Evolutionary conservation across 2,888 invertebrate species (phyloP).

Genomic region (Blera fallax): DNA sequence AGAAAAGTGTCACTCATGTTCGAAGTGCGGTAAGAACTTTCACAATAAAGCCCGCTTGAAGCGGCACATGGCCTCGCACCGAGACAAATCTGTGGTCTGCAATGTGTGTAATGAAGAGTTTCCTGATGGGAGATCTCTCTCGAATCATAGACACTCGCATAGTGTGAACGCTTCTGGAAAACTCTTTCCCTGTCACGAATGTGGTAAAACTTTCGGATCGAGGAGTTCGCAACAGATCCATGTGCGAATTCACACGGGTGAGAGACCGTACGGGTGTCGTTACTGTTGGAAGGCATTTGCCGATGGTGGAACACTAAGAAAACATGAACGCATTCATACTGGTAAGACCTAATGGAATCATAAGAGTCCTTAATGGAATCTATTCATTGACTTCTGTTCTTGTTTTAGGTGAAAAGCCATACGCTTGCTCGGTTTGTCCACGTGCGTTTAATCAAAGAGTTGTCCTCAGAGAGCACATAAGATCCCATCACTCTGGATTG

Average conservation of each 20-base stretch:
- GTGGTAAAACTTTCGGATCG: conserved; percentile 93
- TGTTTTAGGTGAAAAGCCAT: conserved; percentile 87
- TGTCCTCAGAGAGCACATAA: conserved; percentile 91
- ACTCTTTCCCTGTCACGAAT: conserved; percentile 91
- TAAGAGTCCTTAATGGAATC: neutral
- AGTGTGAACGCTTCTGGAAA: conserved; percentile 82
- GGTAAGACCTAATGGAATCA: conserved; percentile 83
- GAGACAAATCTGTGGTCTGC: conserved; percentile 87
- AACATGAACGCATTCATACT: conserved; percentile 93
- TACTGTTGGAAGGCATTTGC: conserved; percentile 95
- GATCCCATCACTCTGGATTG: conserved; percentile 92
- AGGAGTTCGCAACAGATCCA: conserved; percentile 93
- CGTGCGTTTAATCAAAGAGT: conserved; percentile 94
- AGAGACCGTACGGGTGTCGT: conserved; percentile 91
- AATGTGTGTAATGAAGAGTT: conserved; percentile 88
- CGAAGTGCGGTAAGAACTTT: conserved; percentile 87
- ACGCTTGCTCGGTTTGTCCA: conserved; percentile 93
- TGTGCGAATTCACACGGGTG: conserved; percentile 91
- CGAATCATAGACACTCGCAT: conserved; percentile 87
- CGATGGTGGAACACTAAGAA: conserved; percentile 91
- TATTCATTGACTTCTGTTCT: neutral
- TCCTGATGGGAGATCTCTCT: conserved; percentile 86
- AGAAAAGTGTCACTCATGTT: conserved; percentile 85
- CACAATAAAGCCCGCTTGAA: conserved; percentile 86
- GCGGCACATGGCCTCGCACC: conserved; percentile 88